Base-by-base conservation (phyloP, 1,140 invertebrate genomes). In the Prorops nasuta region DNA sequence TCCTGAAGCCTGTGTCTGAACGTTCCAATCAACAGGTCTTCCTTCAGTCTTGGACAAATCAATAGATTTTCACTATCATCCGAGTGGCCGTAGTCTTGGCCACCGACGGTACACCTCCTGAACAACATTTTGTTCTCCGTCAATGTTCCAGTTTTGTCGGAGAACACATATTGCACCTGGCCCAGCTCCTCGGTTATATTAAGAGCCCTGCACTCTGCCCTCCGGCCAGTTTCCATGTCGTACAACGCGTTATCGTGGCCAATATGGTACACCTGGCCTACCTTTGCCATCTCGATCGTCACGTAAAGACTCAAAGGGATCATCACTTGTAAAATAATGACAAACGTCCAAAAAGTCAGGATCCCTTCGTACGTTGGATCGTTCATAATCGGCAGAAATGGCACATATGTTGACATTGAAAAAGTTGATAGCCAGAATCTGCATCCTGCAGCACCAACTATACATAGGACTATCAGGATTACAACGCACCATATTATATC, bases 51-150 rank as follows among this genome's bases (percentile, higher is more conserved):
- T 19, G 81, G 72, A 65, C 90, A 91, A 1, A 84, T 74, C 17
- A 84, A 69, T 10, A 90, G 71, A 59, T 74, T 74, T 32, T 78
- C 71, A 46, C 84, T 83, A 1, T 86, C 83, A 3, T 86, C 81
- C 17, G 84, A 82, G 69, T 93, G 91, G 59, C 89, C 86, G 60
- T 95, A 98, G 74, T 98, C 94, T 4, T 90, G 83, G 0, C 92
- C 94, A 18, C 85, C 88, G 10, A 98, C 89, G 0, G 89, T 86
- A 71, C 95, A 98, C 38, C 90, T 80, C 35, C 91, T 81, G 72
- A 98, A 98, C 49, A 96, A 83, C 96, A 98, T 98, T 74, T 94
- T 91, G 71, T 98, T 98, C 74, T 98, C 95, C 7, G 96, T 98
- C 14, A 98, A 77, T 2, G 96, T 98, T 4, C 96, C 96, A 1